Base-by-base conservation (phyloP, 2,888 invertebrate genomes). In the Herminia tarsipennalis region DNA sequence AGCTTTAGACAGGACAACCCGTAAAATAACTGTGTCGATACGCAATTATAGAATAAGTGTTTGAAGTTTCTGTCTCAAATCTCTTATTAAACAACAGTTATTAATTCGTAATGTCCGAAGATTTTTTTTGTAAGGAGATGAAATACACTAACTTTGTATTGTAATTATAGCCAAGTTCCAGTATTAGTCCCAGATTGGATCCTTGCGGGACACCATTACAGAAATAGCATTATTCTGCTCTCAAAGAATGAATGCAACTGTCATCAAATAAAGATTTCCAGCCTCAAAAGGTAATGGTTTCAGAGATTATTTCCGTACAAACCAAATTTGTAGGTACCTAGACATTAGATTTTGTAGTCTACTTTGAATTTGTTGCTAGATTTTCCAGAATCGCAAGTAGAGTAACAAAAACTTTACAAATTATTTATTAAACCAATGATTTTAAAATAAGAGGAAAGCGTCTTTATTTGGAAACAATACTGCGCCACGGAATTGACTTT, bases 231-330 rank as follows among this genome's bases (percentile, higher is more conserved):
- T n/a, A 18, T n/a, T 13, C 3, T 18, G n/a, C 6, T 1, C 6
- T 12, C 3, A 6, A 5, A 14, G 16, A 10, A n/a, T 36, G 13
- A 44, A 25, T 46, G 47, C 52, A 50, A 52, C 55, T 50, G 47
- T 21, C 57, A 37, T 32, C 28, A 34, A 6, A 37, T 32, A 33
- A 29, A 28, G 30, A 33, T 44, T 36, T 49, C 36, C 34, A 53
- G 43, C 27, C 24, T 35, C 36, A 44, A 43, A 34, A 39, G n/a
- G n/a, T n/a, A n/a, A 49, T 35, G 22, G 30, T 49, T 48, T 51
- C 40, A 13, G 22, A 47, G 35, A 49, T 56, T 38, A 57, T 53
- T 52, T 46, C 59, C 63, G 63, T 66, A 65, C 66, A 66, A 66
- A 65, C 16, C 27, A 51, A 52, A 17, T 34, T 46, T 41, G 12